Base-by-base conservation (phyloP, 1,140 invertebrate genomes). In the Euglossa dilemma region DNA sequence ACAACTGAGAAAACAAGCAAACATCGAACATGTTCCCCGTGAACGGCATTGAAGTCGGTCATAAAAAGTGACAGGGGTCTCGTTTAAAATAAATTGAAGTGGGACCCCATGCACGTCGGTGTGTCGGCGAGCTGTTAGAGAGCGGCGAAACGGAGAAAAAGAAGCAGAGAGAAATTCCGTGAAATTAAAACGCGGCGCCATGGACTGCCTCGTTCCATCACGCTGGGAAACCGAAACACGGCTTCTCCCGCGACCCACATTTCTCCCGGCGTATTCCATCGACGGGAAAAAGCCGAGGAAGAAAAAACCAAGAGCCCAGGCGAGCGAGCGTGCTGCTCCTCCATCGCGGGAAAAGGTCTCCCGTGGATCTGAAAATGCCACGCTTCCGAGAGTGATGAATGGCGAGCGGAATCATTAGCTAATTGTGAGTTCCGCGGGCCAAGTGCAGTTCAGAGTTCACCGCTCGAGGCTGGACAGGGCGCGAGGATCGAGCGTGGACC, bases 371-470 rank as follows among this genome's bases (percentile, higher is more conserved):
- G 57, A 25, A 77, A 83, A 56, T 36, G 71, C 23, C 23, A 28
- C 50, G 80, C 54, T 72, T 63, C 52, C 47, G 28, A 80, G 78
- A 18, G 45, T 63, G 78, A 80, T 63, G 69, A 80, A 80, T 63
- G 69, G 47, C 45, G 14, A 45, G 78, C 52, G 36, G 59, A 47
- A 80, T 80, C 78, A 80, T 80, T 80, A 80, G 69, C 69, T 80
- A 73, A 73, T 80, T 50, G 69, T 52, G 23, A 63, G 56, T 56
- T 54, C 6, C 54, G 14, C 36, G 43, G 45, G 47, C 74, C 36
- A 52, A 52, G 74, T 52, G 74, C 50, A 25, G 59, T 25, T 69
- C 36, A 16, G 66, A 45, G 54, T 43, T 59, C 25, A 28, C 28
- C 47, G 54, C 18, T 43, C 20, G 78, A 43, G 8, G 36, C 56